These are phyloP conservation scores for Psittacula cyanocephala DNA, from an alignment of 2,113 vertebrate genomes.

Conservation along the genomic window DNA sequence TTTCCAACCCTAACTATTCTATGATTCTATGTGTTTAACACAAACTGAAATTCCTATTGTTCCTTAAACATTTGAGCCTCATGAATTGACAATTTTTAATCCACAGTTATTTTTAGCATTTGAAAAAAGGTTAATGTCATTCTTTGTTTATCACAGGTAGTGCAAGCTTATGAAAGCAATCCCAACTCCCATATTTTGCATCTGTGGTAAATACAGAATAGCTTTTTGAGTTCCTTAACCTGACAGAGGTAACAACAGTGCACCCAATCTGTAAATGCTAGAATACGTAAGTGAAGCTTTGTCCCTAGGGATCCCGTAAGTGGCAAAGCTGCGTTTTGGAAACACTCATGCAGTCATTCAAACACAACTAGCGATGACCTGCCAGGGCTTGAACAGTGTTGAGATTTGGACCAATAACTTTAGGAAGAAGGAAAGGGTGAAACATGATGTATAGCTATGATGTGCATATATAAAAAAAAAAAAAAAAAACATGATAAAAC, in stretches of 20 bases:
- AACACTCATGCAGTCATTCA: background rate
- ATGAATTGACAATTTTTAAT: background rate
- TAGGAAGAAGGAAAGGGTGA: background rate
- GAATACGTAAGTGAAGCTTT: background rate
- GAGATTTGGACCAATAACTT: background rate
- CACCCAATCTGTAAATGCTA: background rate
- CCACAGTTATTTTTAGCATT: background rate
- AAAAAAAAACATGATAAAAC: background rate
- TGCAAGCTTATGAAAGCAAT: background rate
- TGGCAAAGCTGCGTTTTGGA: background rate
- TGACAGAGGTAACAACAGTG: background rate
- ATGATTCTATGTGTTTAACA: background rate
- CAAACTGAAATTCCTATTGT: background rate
- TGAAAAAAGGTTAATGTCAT: background rate
- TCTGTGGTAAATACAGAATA: background rate
- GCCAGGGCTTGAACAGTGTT: background rate
- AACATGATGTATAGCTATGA: background rate
- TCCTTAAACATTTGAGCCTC: background rate
- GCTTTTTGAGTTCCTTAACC: background rate
- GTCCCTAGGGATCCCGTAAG: background rate
- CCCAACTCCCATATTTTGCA: background rate
- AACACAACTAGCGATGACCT: background rate
- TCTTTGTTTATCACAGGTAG: fast-evolving
- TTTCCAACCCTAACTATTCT: background rate
- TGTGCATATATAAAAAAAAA: background rate